Conservation (phyloP, 2,797 vertebrate species). For the Danionella dracula region DNA sequence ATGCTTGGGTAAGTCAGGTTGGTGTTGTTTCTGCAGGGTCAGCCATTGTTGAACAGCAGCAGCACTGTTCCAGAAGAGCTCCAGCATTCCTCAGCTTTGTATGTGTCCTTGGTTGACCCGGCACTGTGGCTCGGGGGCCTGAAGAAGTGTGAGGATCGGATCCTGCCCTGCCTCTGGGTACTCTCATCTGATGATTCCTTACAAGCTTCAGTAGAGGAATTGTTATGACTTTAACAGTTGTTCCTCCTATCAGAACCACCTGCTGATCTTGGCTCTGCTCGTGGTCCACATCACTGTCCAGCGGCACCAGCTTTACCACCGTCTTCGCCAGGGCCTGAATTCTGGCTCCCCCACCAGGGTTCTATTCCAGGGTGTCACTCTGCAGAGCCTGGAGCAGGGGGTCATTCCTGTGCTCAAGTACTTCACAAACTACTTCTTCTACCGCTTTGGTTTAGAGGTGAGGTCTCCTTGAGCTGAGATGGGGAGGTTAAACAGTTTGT, state of each 20-base stretch:
- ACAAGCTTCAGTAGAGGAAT: no score
- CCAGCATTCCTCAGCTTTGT: conserved; percentile 54
- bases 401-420: conserved; percentile 63
- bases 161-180: conserved; percentile 66
- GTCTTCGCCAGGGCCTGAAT: conserved; percentile 57
- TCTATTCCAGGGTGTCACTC: conserved; percentile 59
- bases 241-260: conserved; percentile 57
- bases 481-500: no score
- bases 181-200: not conserved
- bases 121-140: conserved; percentile 63
- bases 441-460: conserved; percentile 76
- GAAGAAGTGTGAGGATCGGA: conserved; percentile 57
- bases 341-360: conserved; percentile 50
- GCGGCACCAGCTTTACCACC: conserved; percentile 62
- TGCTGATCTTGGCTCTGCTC: conserved; percentile 62
- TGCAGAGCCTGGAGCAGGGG: conserved; percentile 60
- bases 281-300: conserved; percentile 63
- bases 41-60: conserved; percentile 52
- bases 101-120: conserved; percentile 57
- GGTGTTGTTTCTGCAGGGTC: conserved; percentile 40
- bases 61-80: conserved; percentile 59
- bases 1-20: no score
- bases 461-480: no score
- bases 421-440: conserved; percentile 72
- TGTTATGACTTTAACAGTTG: no score